Evolutionary conservation across 2,113 vertebrate genomes (phyloP), one percentile per base, ranked within the genome.

Genomic region (Cricetomys ansorgei): DNA sequence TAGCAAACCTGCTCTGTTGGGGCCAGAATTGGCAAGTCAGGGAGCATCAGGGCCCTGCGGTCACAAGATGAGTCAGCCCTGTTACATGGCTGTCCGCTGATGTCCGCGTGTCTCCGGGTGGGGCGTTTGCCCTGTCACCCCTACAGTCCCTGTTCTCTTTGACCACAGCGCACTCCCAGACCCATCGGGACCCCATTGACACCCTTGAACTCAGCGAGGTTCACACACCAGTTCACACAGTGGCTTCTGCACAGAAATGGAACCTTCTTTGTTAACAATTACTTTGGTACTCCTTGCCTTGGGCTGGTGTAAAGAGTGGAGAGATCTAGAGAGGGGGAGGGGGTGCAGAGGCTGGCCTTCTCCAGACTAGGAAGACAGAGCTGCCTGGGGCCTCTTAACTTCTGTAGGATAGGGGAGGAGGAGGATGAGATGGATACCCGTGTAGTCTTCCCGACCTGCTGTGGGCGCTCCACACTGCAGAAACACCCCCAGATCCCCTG

Each of bases 401-500:
- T 89, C 6, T 2, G 19, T 0, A 17, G 62, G 43, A 7, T 45
- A 17, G 43, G 16, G 43, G 19, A 48, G 0, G n/a, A 29, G 7
- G 40, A 7, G 27, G 50, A 4, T 2, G 48, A 90, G 76, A 76
- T 5, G 1, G 29, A 59, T n/a, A 4, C 40, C 29, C 5, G 0
- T 9, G 2, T 57, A 79, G 6, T 19, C n/a, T 21, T n/a, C 43
- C 16, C 50, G 48, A 76, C 11, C 13, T 19, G 19, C 53, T 5
- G 0, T 9, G 62, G 34, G 40, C 90, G 89, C 6, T 0, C 5
- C 8, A n/a, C 16, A 31, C 27, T 40, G 25, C 59, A 11, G 76
- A 2, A 2, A 43, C 0, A 17, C 10, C 25, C 27, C 73, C 53
- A 59, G 45, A 25, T 29, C 21, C 7, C 5, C 0, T 0, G 43